These are phyloP conservation scores for Oenanthe oenanthe DNA, from an alignment of 2,113 vertebrate species.

Conservation along the genomic window DNA sequence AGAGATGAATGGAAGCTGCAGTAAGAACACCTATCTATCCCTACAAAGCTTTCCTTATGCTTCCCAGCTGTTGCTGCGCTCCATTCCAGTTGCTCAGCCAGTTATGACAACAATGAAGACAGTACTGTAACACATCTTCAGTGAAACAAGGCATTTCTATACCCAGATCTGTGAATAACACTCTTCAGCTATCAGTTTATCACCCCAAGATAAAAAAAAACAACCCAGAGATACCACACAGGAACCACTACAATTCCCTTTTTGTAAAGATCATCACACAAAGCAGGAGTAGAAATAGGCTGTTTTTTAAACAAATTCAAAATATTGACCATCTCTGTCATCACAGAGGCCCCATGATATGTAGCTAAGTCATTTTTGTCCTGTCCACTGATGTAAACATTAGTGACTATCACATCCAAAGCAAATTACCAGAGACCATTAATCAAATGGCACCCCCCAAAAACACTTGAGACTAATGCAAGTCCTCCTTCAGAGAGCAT, in stretches of 20 bases:
- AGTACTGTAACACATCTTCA: neutral
- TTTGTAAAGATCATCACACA: neutral
- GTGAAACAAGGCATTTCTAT: neutral
- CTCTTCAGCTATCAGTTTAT: neutral
- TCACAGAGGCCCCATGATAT: neutral
- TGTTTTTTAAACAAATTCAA: neutral
- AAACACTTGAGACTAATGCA: neutral
- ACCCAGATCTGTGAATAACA: neutral
- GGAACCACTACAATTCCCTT: neutral
- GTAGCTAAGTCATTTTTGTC: neutral
- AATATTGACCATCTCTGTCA: conserved; percentile 2
- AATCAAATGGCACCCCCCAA: neutral
- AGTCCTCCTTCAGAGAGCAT: neutral
- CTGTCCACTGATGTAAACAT: conserved; percentile 16
- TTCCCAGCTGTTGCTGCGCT: neutral
- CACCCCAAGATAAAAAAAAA: neutral
- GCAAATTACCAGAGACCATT: neutral
- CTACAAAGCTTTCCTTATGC: neutral
- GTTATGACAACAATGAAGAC: neutral
- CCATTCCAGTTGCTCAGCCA: neutral
- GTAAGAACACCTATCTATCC: neutral
- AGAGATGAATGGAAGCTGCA: neutral
- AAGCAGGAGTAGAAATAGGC: neutral
- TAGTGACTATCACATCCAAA: neutral
- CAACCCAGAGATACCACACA: neutral